phyloP scores from a whole-genome alignment of 2,113 vertebrate genomes.

The Cyprinodon tularosa region DNA sequence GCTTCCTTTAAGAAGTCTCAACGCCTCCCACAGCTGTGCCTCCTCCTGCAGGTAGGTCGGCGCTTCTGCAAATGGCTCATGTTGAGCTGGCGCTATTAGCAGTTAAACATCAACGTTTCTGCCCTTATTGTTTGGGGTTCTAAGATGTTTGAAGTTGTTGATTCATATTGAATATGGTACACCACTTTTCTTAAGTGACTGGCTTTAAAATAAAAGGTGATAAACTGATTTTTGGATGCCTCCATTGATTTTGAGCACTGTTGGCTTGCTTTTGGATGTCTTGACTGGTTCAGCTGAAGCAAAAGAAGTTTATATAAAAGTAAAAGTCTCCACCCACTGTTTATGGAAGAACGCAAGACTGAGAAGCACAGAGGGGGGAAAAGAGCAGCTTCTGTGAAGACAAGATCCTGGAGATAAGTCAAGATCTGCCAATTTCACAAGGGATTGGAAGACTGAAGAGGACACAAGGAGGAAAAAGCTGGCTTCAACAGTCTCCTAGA shows the following conservation, averaged over 20 bases:
- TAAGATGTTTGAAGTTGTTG: slow-evolving; percentile 24
- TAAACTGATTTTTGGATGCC: slow-evolving; percentile 75
- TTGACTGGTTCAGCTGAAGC: slow-evolving; percentile 29
- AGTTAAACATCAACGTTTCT: slow-evolving; percentile 16
- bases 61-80: slow-evolving; percentile 32
- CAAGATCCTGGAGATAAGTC: slow-evolving; percentile 30
- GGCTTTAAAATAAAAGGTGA: slow-evolving; percentile 78
- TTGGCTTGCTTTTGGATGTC: slow-evolving; percentile 66
- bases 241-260: slow-evolving; percentile 75
- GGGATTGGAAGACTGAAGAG: slow-evolving; percentile 37
- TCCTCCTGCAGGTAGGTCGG: slow-evolving; percentile 78
- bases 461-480: slow-evolving; percentile 1
- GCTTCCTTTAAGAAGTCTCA: slow-evolving; percentile 40
- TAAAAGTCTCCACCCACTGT: slow-evolving; percentile 12
- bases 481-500: slow-evolving; percentile 20
- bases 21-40: slow-evolving; percentile 43
- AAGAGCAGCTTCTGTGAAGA: slow-evolving; percentile 13
- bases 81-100: slow-evolving; percentile 28
- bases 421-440: slow-evolving; percentile 23
- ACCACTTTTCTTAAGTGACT: slow-evolving; percentile 58
- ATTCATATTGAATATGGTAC: slow-evolving; percentile 64
- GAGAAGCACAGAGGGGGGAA: slow-evolving; percentile 7
- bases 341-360: slow-evolving; percentile 17
- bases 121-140: slow-evolving; percentile 29
- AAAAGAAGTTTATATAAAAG: slow-evolving; percentile 25